A percentile compares a stretch with the other conserved stretches of the same genome.
Conservation (phyloP, 2,113 vertebrate species). For the Pseudorectes ferrugineus region DNA sequence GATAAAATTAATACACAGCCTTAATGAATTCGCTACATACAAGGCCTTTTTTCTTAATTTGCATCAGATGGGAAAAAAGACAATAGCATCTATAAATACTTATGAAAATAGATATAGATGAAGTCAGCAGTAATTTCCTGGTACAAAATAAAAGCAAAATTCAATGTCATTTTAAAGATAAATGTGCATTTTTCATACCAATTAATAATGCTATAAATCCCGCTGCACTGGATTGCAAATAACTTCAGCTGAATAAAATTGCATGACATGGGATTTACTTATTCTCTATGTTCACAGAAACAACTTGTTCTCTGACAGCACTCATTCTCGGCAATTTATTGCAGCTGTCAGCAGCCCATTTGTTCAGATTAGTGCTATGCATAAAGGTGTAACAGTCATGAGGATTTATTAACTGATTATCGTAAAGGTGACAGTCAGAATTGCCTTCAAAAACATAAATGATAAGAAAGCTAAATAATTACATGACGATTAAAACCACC, state of each 20-base stretch:
- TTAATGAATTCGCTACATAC: not conserved
- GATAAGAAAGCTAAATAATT: slow-evolving; percentile 71
- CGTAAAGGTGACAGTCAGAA: slow-evolving; percentile 56
- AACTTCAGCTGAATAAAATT: slow-evolving; percentile 66
- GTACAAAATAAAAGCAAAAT: slow-evolving; percentile 52
- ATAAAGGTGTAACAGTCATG: slow-evolving; percentile 74
- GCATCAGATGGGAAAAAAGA: not conserved
- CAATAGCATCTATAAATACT: not conserved
- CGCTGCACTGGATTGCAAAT: slow-evolving; percentile 54
- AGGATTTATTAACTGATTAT: slow-evolving; percentile 78
- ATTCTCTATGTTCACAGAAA: slow-evolving; percentile 68
- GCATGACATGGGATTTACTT: slow-evolving; percentile 70
- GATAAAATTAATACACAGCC: not conserved
- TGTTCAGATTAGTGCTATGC: slow-evolving; percentile 74
- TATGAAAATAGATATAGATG: slow-evolving; percentile 10
- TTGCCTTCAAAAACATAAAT: slow-evolving; percentile 60
- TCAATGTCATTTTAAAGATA: slow-evolving; percentile 68
- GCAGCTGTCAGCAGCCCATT: slow-evolving; percentile 78
- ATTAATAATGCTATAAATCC: slow-evolving; percentile 71
- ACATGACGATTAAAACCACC: slow-evolving; percentile 63
- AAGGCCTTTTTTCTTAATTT: not conserved
- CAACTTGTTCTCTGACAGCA: slow-evolving; percentile 72
- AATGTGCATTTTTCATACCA: slow-evolving; percentile 62
- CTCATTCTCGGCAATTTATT: slow-evolving; percentile 79
- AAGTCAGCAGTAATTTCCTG: slow-evolving; percentile 4